A percentile compares a stretch with the other conserved stretches of the same genome.
Conservation (phyloP, 30 jellyfish, hydroid and myxozoan genomes). For the Cassiopea xamachana region DNA sequence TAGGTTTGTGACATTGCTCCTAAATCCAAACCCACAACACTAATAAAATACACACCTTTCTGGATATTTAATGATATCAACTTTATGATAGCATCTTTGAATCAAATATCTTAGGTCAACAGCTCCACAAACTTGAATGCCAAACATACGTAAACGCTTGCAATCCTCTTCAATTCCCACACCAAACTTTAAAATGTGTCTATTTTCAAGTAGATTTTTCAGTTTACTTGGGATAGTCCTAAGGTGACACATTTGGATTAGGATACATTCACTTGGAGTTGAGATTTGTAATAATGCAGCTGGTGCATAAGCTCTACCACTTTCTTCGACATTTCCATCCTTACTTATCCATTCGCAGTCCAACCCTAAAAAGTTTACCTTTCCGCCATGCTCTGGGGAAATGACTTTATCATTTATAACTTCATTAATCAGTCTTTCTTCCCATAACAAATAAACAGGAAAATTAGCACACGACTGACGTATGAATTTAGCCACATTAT, state of each 20-base stretch:
- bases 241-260: conserved; percentile 28
- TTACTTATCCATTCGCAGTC: conserved; percentile 92
- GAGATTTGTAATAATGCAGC: conserved; percentile 87
- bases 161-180: conserved; percentile 93
- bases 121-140: conserved; percentile 72
- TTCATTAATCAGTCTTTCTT: conserved; percentile 51
- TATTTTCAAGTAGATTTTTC: conserved; percentile 68
- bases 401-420: conserved; percentile 41
- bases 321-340: neutral
- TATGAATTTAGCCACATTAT: neutral
- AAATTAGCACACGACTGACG: conserved; percentile 35
- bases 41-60: conserved; percentile 35
- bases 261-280: conserved; percentile 74
- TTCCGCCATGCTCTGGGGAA: neutral
- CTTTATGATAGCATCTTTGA: conserved; percentile 77
- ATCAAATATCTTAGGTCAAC: conserved; percentile 86
- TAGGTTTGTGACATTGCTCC: too few species aligned
- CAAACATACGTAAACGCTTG: conserved; percentile 77
- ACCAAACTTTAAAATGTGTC: conserved; percentile 86
- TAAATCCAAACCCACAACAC: neutral
- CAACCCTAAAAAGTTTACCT: conserved; percentile 78
- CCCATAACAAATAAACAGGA: conserved; percentile 68
- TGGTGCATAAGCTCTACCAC: conserved; percentile 17
- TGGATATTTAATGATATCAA: conserved; percentile 48
- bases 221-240: conserved; percentile 37